These are phyloP conservation scores for Neogobius melanostomus DNA, from an alignment of 2,113 vertebrate genomes.

Conservation along the genomic window DNA sequence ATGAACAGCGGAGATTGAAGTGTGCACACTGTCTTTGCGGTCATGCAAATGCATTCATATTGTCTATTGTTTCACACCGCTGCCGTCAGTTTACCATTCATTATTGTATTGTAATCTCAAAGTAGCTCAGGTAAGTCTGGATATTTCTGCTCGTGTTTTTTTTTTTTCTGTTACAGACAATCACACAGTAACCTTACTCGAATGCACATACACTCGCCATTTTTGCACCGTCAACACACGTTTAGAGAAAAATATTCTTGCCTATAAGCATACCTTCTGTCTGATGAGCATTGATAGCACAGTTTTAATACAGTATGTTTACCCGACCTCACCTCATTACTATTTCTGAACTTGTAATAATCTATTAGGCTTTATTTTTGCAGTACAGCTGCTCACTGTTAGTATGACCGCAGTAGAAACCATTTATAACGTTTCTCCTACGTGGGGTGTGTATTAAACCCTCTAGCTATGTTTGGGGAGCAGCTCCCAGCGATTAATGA, in stretches of 20 bases:
- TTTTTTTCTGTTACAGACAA: slow-evolving; percentile 33
- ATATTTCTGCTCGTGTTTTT: slow-evolving; percentile 12
- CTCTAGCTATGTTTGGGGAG: slow-evolving; percentile 58
- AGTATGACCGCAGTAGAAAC: slow-evolving; percentile 43
- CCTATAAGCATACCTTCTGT: neutral
- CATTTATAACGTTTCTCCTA: slow-evolving; percentile 48
- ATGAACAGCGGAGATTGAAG: no score
- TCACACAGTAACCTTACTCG: no score
- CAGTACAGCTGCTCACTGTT: slow-evolving; percentile 53
- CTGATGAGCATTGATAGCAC: neutral
- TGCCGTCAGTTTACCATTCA: no score
- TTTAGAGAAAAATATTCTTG: no score
- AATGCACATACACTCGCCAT: slow-evolving; percentile 1
- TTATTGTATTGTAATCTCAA: no score
- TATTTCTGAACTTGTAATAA: slow-evolving; percentile 44
- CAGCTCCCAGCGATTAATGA: slow-evolving; percentile 65
- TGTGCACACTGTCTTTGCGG: no score
- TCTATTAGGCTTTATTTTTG: slow-evolving; percentile 54
- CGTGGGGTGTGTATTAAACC: slow-evolving; percentile 38
- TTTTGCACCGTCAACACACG: neutral
- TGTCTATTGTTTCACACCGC: no score
- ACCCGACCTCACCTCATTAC: slow-evolving; percentile 32
- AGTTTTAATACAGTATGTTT: slow-evolving; percentile 26
- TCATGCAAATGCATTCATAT: no score
- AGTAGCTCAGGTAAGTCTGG: no score